Evolutionary conservation across 2,797 vertebrate species (phyloP), one percentile per base, ranked within the genome.

Genomic region (Eidolon dupreanum): DNA sequence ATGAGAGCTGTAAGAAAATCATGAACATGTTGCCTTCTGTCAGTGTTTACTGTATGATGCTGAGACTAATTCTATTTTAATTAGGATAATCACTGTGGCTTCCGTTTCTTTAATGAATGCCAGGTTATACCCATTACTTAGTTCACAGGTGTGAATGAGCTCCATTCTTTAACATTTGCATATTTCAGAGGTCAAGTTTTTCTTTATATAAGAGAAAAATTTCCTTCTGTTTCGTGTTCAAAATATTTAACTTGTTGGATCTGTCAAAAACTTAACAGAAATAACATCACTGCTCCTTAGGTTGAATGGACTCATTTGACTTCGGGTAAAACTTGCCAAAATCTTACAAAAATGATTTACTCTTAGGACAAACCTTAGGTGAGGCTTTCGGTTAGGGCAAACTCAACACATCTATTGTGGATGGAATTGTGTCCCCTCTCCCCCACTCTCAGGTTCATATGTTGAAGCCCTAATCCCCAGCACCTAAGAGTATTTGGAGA

Each of bases 21-120:
- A 5, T 7, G 68, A 57, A 59, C 11, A 2, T 38, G 28, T 24
- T 88, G 89, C 33, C 75, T 92, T 65, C 79, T 74, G 36, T 78
- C 66, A n/a, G 28, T 77, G 66, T 93, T 97, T 88, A 79, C 84
- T 79, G 24, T 53, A 13, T 38, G 68, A 85, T 12, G 15, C n/a
- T n/a, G 16, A 77, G 94, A 92, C 94, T 92, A 74, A 88, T 94
- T 93, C 96, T 79, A 70, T 90, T 96, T 94, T 97, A 93, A 95
- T 97, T 79, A 95, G 33, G 63, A 90, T 75, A 66, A 61, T 49
- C 26, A 71, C 24, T 38, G 57, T 53, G 33, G 31, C 22, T n/a
- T 70, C 59, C 5, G 28, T 90, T 78, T 91, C 84, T 43, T 92
- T 96, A 93, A 87, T 70, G 31, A 96, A 68, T 33, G 33, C 71